phyloP scores from a whole-genome alignment of 2,888 invertebrate genomes.

The Cordilura impudica region DNA sequence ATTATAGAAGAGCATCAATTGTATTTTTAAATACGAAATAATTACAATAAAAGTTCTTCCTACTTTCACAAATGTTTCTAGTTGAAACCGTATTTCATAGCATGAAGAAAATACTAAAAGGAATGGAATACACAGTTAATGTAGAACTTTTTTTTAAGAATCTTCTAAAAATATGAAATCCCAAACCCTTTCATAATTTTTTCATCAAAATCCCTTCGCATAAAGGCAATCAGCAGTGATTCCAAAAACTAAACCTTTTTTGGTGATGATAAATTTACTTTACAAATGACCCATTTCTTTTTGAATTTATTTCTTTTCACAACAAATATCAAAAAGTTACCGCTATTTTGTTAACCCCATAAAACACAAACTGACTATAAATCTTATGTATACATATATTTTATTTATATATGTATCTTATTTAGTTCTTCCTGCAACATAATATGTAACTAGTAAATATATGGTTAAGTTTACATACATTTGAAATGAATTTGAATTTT shows the following conservation, averaged over 20 bases:
- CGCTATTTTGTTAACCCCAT: constrained; percentile 29
- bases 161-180: no score
- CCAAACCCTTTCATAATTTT: no score
- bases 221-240: background rate
- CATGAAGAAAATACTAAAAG: no score
- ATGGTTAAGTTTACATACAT: background rate
- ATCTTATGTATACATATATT: constrained; percentile 4
- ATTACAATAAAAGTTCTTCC: no score
- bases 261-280: background rate
- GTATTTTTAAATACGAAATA: no score
- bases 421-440: no score
- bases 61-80: no score
- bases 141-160: no score
- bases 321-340: background rate
- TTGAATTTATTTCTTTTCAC: background rate
- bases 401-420: background rate
- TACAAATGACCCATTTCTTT: background rate
- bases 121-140: no score
- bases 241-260: background rate
- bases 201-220: background rate
- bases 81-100: no score
- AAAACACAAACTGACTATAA: constrained; percentile 16
- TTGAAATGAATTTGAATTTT: background rate
- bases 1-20: no score
- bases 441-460: background rate